Base-by-base conservation (phyloP, 2,113 vertebrate species). In the Malaclemys terrapin region DNA sequence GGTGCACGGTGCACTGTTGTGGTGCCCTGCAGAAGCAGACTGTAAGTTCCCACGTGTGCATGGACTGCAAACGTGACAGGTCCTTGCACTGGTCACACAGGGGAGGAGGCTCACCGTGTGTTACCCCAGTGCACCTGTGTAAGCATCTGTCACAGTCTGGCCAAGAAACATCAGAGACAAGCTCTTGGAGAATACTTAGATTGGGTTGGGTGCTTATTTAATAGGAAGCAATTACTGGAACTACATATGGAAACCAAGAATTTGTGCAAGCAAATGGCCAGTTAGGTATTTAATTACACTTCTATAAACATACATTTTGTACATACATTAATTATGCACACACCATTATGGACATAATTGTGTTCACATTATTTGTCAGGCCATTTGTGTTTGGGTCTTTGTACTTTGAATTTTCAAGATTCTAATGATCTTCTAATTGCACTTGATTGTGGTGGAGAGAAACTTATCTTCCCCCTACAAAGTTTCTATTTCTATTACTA, bases 141-240 rank as follows among this genome's bases (percentile, higher is more conserved):
- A 91, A 95, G 72, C 62, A 92, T 84, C 93, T 96, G 87, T 97
- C 88, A 94, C 94, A 95, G 96, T 95, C 69, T 93, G 47, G 62
- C 53, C 35, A 38, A 85, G 1, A 3, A 87, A 92, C 89, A 88
- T 88, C 94, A 93, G 78, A 91, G 89, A 93, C 85, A 96, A 94
- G 91, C 93, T 93, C 76, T 89, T 93, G 93, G 91, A 96, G 94
- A 95, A 90, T 62, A 96, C 45, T 91, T 92, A 93, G 78, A 90
- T 95, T 95, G 94, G 97, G 96, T 25, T 97, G 96, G 95, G 97
- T 94, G 50, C 84, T 56, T 95, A 97, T 95, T 97, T 94, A 96
- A 88, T 95, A 97, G 93, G 91, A 94, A 96, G 62, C 85, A 93
- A 96, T 97, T 96, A 95, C 69, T 87, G 31, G 72, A 72, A 88